These are phyloP conservation scores for Scaptomyza polygonia DNA, from an alignment of 2,888 invertebrate species.

Conservation along the genomic window DNA sequence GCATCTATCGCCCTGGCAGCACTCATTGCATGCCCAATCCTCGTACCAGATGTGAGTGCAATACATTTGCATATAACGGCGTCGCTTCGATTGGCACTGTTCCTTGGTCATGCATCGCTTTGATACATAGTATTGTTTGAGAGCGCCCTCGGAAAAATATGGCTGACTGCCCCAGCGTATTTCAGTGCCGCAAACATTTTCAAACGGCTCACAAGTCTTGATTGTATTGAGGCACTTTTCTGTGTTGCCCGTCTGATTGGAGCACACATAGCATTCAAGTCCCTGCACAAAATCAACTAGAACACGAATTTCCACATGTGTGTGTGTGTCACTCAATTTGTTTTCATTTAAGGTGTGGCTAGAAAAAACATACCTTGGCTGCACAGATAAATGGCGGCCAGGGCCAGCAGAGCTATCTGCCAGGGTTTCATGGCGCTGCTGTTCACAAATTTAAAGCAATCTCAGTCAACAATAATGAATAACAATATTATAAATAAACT, in stretches of 20 bases:
- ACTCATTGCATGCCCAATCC: slow-evolving; percentile 98
- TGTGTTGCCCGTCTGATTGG: slow-evolving; percentile 94
- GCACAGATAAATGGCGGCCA: slow-evolving; percentile 74
- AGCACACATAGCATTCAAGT: slow-evolving; percentile 97
- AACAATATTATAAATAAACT: slow-evolving; percentile 36
- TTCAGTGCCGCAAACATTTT: slow-evolving; percentile 89
- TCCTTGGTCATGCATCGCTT: slow-evolving; percentile 94
- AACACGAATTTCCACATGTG: slow-evolving; percentile 5
- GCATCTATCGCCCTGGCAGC: slow-evolving; percentile 97
- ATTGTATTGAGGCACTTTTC: slow-evolving; percentile 97
- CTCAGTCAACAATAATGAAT: slow-evolving; percentile 8
- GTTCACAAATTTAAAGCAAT: not conserved
- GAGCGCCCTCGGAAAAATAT: slow-evolving; percentile 96
- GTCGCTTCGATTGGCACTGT: slow-evolving; percentile 90
- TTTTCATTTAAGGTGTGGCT: slow-evolving; percentile 58
- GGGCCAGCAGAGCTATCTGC: slow-evolving; percentile 72
- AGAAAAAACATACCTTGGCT: slow-evolving; percentile 69
- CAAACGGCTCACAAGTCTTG: slow-evolving; percentile 93
- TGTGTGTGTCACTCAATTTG: slow-evolving; percentile 28
- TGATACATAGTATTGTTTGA: slow-evolving; percentile 96
- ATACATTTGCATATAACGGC: slow-evolving; percentile 88
- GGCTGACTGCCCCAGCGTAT: slow-evolving; percentile 97
- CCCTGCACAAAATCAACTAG: slow-evolving; percentile 83
- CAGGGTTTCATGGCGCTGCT: slow-evolving; percentile 67
- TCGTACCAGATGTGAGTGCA: slow-evolving; percentile 97